phyloP scores from a whole-genome alignment of 2,888 invertebrate genomes.

The Tiliacea citrago region DNA sequence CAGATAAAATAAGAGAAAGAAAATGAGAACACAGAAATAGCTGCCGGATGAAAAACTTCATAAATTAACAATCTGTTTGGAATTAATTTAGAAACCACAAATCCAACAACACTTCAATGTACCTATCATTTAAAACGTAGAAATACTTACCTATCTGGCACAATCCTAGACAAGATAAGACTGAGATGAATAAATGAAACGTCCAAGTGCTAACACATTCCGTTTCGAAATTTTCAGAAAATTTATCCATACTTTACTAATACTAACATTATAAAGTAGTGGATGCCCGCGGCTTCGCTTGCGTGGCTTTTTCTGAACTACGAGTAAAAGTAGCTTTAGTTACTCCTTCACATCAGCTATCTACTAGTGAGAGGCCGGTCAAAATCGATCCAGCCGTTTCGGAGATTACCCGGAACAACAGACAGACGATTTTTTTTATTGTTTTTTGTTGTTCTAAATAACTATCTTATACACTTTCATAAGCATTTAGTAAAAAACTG shows the following conservation, averaged over 20 bases:
- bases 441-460: too few relatives aligned
- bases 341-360: too few relatives aligned
- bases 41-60: slow-evolving; percentile 11
- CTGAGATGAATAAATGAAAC: slow-evolving; percentile 33
- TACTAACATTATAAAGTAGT: too few relatives aligned
- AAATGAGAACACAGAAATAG: slow-evolving; percentile 31
- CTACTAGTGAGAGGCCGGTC: too few relatives aligned
- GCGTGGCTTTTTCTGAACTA: too few relatives aligned
- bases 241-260: background rate
- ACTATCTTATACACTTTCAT: too few relatives aligned
- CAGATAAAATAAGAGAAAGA: background rate
- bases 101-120: slow-evolving; percentile 13
- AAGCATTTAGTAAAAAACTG: too few relatives aligned
- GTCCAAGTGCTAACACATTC: slow-evolving; percentile 7
- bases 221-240: background rate
- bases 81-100: slow-evolving; percentile 47
- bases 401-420: too few relatives aligned
- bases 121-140: slow-evolving; percentile 31
- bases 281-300: too few relatives aligned
- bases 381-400: too few relatives aligned
- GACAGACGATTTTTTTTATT: too few relatives aligned
- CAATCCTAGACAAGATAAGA: slow-evolving; percentile 13
- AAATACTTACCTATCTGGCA: slow-evolving; percentile 24
- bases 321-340: too few relatives aligned
- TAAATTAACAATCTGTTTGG: slow-evolving; percentile 43